Conservation (phyloP, 2,113 vertebrate species). For the Rhinogobius similis region DNA sequence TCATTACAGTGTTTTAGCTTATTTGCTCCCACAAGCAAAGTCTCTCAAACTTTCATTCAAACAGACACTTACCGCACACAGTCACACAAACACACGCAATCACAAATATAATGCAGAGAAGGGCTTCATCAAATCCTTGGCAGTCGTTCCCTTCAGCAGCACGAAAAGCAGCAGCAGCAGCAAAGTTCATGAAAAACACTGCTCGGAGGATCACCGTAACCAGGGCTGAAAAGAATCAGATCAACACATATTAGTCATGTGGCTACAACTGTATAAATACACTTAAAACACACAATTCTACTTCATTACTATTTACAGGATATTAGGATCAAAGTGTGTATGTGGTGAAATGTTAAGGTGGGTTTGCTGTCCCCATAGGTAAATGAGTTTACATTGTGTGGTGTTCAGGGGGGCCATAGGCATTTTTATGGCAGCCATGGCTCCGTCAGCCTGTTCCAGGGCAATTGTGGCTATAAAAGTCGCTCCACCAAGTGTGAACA, state of each 20-base stretch:
- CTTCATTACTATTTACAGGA: too few relatives aligned
- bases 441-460: background rate
- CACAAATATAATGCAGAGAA: slow-evolving; percentile 39
- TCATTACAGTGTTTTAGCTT: slow-evolving; percentile 49
- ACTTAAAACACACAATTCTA: background rate
- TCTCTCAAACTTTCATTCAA: background rate
- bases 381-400: too few relatives aligned
- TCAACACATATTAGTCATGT: background rate
- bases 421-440: background rate
- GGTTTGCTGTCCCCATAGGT: too few relatives aligned
- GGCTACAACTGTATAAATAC: background rate
- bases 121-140: slow-evolving; percentile 51
- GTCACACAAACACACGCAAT: slow-evolving; percentile 24
- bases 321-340: background rate
- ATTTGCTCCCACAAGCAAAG: slow-evolving; percentile 22
- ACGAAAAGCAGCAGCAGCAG: slow-evolving; percentile 38
- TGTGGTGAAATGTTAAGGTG: too few relatives aligned
- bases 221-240: slow-evolving; percentile 66
- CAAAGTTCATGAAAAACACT: slow-evolving; percentile 32
- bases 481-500: background rate
- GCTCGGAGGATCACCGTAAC: slow-evolving; percentile 65
- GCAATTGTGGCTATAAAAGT: background rate
- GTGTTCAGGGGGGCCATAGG: background rate
- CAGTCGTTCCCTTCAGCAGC: slow-evolving; percentile 66
- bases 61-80: slow-evolving; percentile 13